phyloP scores from a whole-genome alignment of 2,888 invertebrate genomes.

The Brassicogethes aeneus region DNA sequence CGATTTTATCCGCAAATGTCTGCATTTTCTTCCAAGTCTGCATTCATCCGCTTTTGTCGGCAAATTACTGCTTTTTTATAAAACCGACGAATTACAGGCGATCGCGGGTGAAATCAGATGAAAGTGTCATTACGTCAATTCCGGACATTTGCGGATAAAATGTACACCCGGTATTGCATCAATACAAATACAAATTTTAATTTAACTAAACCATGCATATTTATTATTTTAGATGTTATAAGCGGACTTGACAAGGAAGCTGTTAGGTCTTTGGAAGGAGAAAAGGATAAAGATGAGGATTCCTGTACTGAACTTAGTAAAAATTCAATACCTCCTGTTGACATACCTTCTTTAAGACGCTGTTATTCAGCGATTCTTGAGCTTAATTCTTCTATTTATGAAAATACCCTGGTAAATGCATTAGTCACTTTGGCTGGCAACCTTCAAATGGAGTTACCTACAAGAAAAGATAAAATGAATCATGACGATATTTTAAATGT shows the following conservation, averaged over 20 bases:
- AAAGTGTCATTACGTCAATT: too few relatives aligned
- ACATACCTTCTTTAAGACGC: constrained; percentile 61
- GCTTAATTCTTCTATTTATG: constrained; percentile 37
- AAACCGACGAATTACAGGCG: too few relatives aligned
- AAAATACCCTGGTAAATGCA: constrained; percentile 63
- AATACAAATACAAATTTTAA: too few relatives aligned
- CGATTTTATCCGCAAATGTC: too few relatives aligned
- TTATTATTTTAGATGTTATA: not conserved
- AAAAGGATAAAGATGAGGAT: constrained; percentile 83
- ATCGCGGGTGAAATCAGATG: too few relatives aligned
- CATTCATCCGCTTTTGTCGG: too few relatives aligned
- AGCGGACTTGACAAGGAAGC: constrained; percentile 60
- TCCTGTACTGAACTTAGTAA: constrained; percentile 46
- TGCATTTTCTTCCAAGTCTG: too few relatives aligned
- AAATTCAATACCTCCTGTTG: constrained; percentile 44
- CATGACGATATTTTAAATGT: constrained; percentile 52
- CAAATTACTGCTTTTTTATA: too few relatives aligned
- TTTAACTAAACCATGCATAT: too few relatives aligned
- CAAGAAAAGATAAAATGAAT: constrained; percentile 31
- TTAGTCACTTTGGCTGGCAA: constrained; percentile 62
- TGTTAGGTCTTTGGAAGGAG: constrained; percentile 62
- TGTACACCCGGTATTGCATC: too few relatives aligned
- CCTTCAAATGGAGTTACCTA: constrained; percentile 58
- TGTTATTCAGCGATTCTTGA: constrained; percentile 48
- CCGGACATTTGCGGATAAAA: too few relatives aligned